phyloP scores from a whole-genome alignment of 2,113 vertebrate species.

The Carlito syrichta region DNA sequence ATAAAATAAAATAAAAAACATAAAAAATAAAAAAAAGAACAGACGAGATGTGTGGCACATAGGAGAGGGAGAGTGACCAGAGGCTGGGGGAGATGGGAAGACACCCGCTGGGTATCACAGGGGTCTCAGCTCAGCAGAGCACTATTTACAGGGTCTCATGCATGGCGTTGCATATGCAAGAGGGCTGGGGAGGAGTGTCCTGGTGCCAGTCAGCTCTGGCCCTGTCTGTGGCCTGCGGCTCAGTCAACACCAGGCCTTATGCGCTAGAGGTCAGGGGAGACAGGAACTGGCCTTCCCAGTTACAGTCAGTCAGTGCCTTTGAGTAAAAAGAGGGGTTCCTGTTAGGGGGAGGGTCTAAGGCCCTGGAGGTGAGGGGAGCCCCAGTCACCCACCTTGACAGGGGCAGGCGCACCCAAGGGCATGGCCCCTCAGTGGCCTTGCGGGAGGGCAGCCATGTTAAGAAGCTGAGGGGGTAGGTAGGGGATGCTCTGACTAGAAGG shows the following conservation, averaged over 20 bases:
- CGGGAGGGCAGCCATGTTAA: background rate
- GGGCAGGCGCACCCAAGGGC: background rate
- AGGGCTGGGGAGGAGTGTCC: background rate
- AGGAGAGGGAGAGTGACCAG: background rate
- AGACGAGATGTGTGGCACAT: background rate
- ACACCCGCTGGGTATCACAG: background rate
- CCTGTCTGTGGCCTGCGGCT: slow-evolving; percentile 68
- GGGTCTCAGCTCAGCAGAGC: background rate
- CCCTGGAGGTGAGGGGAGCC: slow-evolving; percentile 47
- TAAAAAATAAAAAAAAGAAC: background rate
- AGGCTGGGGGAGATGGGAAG: background rate
- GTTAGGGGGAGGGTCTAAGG: background rate
- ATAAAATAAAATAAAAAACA: too few species aligned
- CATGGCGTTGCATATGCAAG: slow-evolving; percentile 37
- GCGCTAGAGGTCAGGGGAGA: slow-evolving; percentile 36
- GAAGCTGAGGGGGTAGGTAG: background rate
- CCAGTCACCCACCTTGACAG: background rate
- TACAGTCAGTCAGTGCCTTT: slow-evolving; percentile 79
- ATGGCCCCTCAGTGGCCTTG: slow-evolving; percentile 29
- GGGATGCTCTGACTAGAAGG: slow-evolving; percentile 28
- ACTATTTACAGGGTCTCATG: background rate
- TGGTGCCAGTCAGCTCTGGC: slow-evolving; percentile 35
- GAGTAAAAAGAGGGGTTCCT: slow-evolving; percentile 60
- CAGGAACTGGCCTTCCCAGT: slow-evolving; percentile 38
- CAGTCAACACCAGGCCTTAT: slow-evolving; percentile 51